Evolutionary conservation across 2,888 invertebrate species (phyloP), one percentile per base, ranked within the genome.

Genomic region (Nemotelus nigrinus): DNA sequence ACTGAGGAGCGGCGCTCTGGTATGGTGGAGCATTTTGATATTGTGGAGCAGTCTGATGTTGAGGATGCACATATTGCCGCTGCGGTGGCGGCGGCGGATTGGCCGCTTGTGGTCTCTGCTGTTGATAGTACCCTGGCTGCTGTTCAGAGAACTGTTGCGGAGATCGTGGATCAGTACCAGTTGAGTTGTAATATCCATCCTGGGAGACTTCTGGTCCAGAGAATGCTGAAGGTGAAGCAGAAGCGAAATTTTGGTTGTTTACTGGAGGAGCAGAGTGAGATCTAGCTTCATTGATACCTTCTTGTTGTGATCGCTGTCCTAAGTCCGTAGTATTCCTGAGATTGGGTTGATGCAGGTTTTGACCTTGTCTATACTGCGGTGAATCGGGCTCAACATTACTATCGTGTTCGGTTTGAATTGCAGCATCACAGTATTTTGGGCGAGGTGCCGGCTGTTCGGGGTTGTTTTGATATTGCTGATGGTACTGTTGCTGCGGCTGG

Each of bases 181-280:
- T 74, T 39, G 74, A 74, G 3, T 60, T 43, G n/a, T 60, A 63
- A 2, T 60, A 10, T 60, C 48, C 43, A 58, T 8, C 60, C 3
- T 57, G 68, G 39, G 39, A 3, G 58, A 68, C 8, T 10, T n/a
- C 43, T 4, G 60, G 50, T 43, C 60, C 58, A 10, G 57, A 58
- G 50, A 48, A 64, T 50, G 64, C n/a, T 47, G 67, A 41, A 10
- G 77, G 68, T 48, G 47, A 4, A 48, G 68, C 77, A 41, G 63
- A 60, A 47, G 50, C 58, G 10, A 53, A 43, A 63, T 70, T 58
- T n/a, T 7, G 53, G 78, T 79, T 79, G 88, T 86, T 81, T 87
- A 89, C 84, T 76, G 94, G 93, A 48, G 95, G 95, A 47, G 94
- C 94, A 81, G 95, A 95, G 90, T 93, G 92, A 75, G 94, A 93